These are phyloP conservation scores for Sparidentex hasta DNA, from an alignment of 2,797 vertebrate genomes.

Conservation along the genomic window DNA sequence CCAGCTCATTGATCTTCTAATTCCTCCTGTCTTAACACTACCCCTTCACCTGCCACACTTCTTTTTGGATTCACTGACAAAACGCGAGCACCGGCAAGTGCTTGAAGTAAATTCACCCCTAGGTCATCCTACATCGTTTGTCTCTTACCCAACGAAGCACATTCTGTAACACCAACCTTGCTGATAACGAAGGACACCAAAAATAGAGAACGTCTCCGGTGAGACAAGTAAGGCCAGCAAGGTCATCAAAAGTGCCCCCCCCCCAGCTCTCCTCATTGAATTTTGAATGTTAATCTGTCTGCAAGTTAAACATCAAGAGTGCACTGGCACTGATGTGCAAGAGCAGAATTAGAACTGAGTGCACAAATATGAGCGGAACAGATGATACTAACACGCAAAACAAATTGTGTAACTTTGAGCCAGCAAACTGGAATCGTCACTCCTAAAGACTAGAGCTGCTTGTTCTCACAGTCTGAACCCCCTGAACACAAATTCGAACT, in stretches of 20 bases:
- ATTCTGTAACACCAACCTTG: conserved; percentile 19
- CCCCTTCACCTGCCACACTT: not conserved
- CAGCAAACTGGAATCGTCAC: not conserved
- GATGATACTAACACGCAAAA: not conserved
- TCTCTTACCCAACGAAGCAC: not conserved
- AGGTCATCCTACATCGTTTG: not conserved
- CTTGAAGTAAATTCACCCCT: not conserved
- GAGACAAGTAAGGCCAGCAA: conserved; percentile 1
- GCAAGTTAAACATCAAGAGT: not conserved
- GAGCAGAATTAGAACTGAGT: not conserved
- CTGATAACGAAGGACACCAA: conserved; percentile 13
- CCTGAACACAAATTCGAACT: no score
- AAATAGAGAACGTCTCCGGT: conserved; percentile 2
- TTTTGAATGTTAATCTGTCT: not conserved
- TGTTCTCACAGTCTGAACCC: no score
- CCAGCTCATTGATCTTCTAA: not conserved
- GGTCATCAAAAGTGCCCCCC: not conserved
- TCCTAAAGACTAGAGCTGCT: not conserved
- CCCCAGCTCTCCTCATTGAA: not conserved
- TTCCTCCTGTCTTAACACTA: not conserved
- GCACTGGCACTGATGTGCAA: not conserved
- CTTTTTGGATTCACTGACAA: not conserved
- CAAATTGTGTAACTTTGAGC: not conserved
- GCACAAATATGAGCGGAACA: no score
- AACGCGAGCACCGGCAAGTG: not conserved